A percentile compares a stretch with the other conserved stretches of the same genome.
phyloP scores from a whole-genome alignment of 2,888 invertebrate species.

The Spialia ferax region DNA sequence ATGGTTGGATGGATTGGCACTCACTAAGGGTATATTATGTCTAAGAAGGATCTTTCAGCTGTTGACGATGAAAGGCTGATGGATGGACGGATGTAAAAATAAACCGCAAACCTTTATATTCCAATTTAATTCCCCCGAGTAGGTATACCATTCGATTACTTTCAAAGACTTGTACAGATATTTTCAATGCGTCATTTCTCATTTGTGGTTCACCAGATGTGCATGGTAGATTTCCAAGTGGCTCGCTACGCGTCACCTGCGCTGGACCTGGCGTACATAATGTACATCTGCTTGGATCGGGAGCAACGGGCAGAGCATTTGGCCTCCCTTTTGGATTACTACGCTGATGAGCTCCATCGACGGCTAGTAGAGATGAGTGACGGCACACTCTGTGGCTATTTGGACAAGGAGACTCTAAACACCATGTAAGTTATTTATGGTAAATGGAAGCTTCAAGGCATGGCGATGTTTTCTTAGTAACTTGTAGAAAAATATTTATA shows the following conservation, averaged over 20 bases:
- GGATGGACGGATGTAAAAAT: too few species aligned
- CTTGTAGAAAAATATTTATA: too few species aligned
- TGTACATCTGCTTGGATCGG: conserved; percentile 89
- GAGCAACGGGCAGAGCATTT: conserved; percentile 87
- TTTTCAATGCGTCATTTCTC: neutral
- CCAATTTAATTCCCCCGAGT: too few species aligned
- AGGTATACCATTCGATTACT: too few species aligned
- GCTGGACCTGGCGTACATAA: conserved; percentile 88
- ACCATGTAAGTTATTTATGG: conserved; percentile 79
- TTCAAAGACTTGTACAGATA: too few species aligned
- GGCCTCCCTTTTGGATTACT: conserved; percentile 85
- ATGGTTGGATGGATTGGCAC: neutral
- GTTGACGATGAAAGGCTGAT: too few species aligned
- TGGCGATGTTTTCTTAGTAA: too few species aligned
- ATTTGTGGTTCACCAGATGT: conserved; percentile 79
- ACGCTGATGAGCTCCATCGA: conserved; percentile 86
- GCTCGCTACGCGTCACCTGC: conserved; percentile 90
- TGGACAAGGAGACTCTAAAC: conserved; percentile 82
- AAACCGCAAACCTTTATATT: too few species aligned
- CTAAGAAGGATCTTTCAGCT: too few species aligned
- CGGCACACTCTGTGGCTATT: conserved; percentile 66
- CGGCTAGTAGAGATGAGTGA: conserved; percentile 85
- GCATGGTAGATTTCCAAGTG: conserved; percentile 90
- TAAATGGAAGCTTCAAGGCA: neutral
- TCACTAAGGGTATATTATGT: too few species aligned